Base-by-base conservation (phyloP, 1,140 invertebrate genomes). In the Leptinotarsa texana region DNA sequence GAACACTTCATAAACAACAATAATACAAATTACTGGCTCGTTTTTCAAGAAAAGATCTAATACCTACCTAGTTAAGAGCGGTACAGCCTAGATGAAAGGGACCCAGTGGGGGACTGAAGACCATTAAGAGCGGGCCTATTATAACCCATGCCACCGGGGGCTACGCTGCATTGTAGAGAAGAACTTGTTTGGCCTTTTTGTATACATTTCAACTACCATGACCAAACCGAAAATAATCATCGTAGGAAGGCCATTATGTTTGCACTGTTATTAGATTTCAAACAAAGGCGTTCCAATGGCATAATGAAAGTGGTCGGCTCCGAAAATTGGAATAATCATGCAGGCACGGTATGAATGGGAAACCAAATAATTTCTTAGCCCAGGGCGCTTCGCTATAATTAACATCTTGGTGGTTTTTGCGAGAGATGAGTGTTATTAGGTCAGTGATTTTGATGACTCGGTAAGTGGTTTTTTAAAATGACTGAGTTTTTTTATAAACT, bases 1-100 rank as follows among this genome's bases (percentile, higher is more conserved):
- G 63, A 65, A 22, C 63, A 65, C 63, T 65, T 65, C 27, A 33
- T 65, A 65, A 65, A 65, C 63, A 65, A 65, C 63, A 65, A 65
- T 65, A 65, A 65, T 33, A 65, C 27, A 65, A 65, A 65, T 65
- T 65, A 65, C 63, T 22, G 63, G 63, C 63, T 65, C 63, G 63
- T 65, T 24, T 33, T 33, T 65, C 27, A 21, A 65, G 63, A 65
- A 65, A 24, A 33, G 63, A 65, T 13, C 63, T 65, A 65, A 65
- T 27, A 65, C 22, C 63, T 65, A 24, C 21, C 63, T 65, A 65
- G 63, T 65, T 65, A 65, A 21, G 21, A 65, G 63, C 63, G 63
- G 63, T 33, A 13, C 13, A 18, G 22, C 63, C 27, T 24, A 65
- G 63, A 65, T 65, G 63, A 65, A 65, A 65, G 63, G 63, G 63